Evolutionary conservation across 2,888 invertebrate genomes (phyloP), one percentile per base, ranked within the genome.

Genomic region (Chloroclysta siterata): DNA sequence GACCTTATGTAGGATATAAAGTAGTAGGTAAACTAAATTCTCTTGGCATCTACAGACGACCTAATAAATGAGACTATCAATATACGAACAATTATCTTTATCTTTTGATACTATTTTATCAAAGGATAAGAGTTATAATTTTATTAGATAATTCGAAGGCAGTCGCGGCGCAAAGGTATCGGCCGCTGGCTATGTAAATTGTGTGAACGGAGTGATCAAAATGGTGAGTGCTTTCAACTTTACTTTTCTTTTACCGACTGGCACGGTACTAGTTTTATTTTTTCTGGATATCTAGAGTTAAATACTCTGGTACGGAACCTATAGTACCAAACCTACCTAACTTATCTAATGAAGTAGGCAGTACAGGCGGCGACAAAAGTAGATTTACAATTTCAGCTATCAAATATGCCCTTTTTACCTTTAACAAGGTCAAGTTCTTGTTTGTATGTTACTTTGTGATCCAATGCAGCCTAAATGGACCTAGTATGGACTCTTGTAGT

Each of bases 41-140:
- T 46, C 11, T 17, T 46, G 10, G 46, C 17, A 46, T 5, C 10
- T 46, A 46, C 10, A 17, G 75, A 81, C 82, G 75, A 81, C 82
- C 82, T 80, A 83, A 78, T 85, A 75, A 83, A 78, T 85, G 75
- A 73, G 75, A 76, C 72, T 72, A 60, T 72, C 70, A 74, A 76
- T 78, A 79, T 77, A 82, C 73, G 66, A 68, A 79, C 77, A 82
- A 80, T 85, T 83, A 85, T 79, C 74, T 73, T 76, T 83, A 82
- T 87, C 87, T 68, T 53, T 11, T 72, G 83, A 85, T 89, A 86
- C 71, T 71, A 67, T 63, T 39, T 66, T 90, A 89, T 89, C 90
- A 70, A 50, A 15, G 85, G 88, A 89, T 89, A 89, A 83, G 78
- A 78, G 68, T 75, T 73, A 64, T 82, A 83, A 79, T 80, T 79